Evolutionary conservation across 2,888 invertebrate species (phyloP).

Genomic region (Siphlonurus alternatus): DNA sequence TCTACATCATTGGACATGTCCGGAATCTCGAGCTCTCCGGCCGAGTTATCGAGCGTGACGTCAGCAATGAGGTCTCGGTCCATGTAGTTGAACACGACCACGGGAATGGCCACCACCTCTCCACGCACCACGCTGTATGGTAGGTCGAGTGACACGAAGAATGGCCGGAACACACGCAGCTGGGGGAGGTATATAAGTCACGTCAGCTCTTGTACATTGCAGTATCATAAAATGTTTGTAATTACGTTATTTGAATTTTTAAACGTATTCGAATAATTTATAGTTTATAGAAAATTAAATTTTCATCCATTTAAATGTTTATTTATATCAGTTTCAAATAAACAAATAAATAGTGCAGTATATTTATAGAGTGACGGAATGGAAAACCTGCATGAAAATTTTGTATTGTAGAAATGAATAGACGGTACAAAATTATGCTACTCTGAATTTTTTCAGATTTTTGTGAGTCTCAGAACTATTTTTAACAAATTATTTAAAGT

Average conservation of each 20-base stretch:
- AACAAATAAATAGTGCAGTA: no score
- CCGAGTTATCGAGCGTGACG: slow-evolving; percentile 66
- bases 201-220: no score
- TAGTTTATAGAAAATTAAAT: not conserved
- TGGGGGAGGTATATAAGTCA: slow-evolving; percentile 23
- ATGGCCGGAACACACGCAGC: slow-evolving; percentile 62
- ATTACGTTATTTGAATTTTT: not conserved
- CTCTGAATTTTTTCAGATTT: no score
- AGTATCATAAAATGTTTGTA: slow-evolving; percentile 8
- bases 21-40: slow-evolving; percentile 64
- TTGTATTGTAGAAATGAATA: no score
- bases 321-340: no score
- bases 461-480: no score
- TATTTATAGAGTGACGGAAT: no score
- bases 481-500: no score
- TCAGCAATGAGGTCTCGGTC: slow-evolving; percentile 58
- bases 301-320: not conserved
- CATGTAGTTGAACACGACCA: slow-evolving; percentile 78
- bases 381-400: no score
- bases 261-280: slow-evolving; percentile 29
- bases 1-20: slow-evolving; percentile 62
- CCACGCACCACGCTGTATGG: slow-evolving; percentile 79
- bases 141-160: slow-evolving; percentile 70
- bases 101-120: slow-evolving; percentile 76
- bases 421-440: no score